Conservation (phyloP, 2,888 invertebrate species). For the Pegoplata infirma region DNA sequence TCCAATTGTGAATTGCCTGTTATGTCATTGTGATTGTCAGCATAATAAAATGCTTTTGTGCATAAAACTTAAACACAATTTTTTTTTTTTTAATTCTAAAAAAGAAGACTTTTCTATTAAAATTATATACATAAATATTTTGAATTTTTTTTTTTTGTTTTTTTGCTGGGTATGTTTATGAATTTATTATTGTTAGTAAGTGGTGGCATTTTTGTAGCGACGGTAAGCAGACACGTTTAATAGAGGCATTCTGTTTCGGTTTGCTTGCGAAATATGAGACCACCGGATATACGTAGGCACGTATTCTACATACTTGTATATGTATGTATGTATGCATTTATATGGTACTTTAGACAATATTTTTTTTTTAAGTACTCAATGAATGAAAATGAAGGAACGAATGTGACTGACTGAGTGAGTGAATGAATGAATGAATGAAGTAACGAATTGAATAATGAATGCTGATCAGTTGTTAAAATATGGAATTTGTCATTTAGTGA, state of each 20-base stretch:
- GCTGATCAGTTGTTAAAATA: slow-evolving; percentile 46
- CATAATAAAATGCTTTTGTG: too few relatives aligned
- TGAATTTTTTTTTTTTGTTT: too few relatives aligned
- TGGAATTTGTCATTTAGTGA: slow-evolving; percentile 21
- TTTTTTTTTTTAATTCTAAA: too few relatives aligned
- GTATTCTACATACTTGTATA: slow-evolving; percentile 59
- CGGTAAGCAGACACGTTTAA: slow-evolving; percentile 61
- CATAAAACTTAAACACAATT: too few relatives aligned
- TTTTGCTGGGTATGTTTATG: slow-evolving; percentile 13
- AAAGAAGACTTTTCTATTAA: too few relatives aligned
- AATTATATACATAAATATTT: too few relatives aligned
- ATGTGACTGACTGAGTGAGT: too few relatives aligned
- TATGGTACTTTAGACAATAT: slow-evolving; percentile 17
- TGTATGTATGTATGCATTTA: too few relatives aligned
- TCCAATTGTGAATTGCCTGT: too few relatives aligned
- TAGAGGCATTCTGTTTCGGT: slow-evolving; percentile 47
- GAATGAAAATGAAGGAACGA: too few relatives aligned
- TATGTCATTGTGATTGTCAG: too few relatives aligned
- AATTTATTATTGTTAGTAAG: slow-evolving; percentile 39
- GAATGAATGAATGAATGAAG: slow-evolving; percentile 38
- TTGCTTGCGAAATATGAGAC: slow-evolving; percentile 62
- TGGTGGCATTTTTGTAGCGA: slow-evolving; percentile 21
- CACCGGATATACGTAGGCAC: slow-evolving; percentile 64
- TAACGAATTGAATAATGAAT: slow-evolving; percentile 36
- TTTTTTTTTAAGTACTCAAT: slow-evolving; percentile 48